Conservation (phyloP, 2,113 vertebrate species). For the Indicator indicator region DNA sequence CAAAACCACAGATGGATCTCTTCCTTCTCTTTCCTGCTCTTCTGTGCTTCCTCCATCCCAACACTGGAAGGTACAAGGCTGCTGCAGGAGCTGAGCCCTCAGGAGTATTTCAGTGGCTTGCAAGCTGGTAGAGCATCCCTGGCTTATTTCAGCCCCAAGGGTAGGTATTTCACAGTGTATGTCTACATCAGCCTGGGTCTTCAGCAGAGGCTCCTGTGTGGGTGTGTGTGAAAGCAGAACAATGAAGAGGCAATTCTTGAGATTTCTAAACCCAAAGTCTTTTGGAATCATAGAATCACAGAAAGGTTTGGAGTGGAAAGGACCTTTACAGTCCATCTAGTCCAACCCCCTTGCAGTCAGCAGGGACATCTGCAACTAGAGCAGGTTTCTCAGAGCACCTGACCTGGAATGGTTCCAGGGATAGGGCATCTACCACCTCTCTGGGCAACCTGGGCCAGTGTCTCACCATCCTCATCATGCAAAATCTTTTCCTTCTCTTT, state of each 20-base stretch:
- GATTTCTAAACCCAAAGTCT: neutral
- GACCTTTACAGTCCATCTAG: too few relatives aligned
- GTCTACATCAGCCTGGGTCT: neutral
- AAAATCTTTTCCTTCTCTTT: too few relatives aligned
- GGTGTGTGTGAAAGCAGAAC: neutral
- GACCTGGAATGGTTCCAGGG: too few relatives aligned
- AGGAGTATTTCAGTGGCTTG: constrained; percentile 33
- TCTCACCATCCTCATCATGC: too few relatives aligned
- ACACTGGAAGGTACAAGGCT: fast-evolving
- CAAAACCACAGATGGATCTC: neutral
- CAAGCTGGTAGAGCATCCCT: constrained; percentile 37
- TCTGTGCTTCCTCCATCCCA: constrained; percentile 1
- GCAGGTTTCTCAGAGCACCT: too few relatives aligned
- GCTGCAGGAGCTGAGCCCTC: constrained; percentile 32
- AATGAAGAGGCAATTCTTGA: neutral
- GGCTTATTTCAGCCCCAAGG: constrained; percentile 24
- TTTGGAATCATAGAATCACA: too few relatives aligned
- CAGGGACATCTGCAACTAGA: too few relatives aligned
- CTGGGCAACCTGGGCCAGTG: too few relatives aligned
- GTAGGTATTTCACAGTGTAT: neutral
- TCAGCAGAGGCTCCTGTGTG: neutral
- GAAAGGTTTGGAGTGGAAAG: too few relatives aligned
- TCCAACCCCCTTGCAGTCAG: too few relatives aligned
- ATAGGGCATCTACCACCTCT: too few relatives aligned
- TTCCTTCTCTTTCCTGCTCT: constrained; percentile 7